phyloP scores from a whole-genome alignment of 2,888 invertebrate genomes.

The Campopleginae sp. region DNA sequence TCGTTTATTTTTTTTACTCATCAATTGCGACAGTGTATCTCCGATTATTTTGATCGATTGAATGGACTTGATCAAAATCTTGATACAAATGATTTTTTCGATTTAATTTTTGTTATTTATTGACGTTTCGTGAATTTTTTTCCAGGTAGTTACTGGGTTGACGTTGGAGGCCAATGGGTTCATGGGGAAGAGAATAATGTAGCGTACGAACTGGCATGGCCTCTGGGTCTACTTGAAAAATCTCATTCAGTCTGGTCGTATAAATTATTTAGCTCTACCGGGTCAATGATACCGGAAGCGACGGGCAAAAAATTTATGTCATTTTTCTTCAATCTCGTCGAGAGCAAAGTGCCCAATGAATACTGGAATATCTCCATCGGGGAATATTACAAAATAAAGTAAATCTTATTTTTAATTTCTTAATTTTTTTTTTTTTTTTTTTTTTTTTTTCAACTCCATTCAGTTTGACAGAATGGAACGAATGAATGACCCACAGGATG shows the following conservation, averaged over 20 bases:
- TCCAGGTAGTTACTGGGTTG: constrained; percentile 73
- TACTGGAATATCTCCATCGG: constrained; percentile 61
- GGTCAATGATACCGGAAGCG: constrained; percentile 38
- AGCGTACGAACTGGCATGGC: constrained; percentile 74
- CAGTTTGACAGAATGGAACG: not conserved
- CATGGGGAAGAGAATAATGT: constrained; percentile 76
- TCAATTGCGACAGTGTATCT: not conserved
- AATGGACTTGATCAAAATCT: not conserved
- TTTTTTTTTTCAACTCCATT: not conserved
- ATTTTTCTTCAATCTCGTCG: constrained; percentile 25
- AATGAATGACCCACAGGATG: constrained; percentile 58
- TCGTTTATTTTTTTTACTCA: not conserved
- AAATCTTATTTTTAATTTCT: not conserved
- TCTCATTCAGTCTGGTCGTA: constrained; percentile 40
- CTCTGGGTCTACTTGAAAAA: constrained; percentile 72
- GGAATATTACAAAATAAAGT: constrained; percentile 68
- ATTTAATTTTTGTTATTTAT: constrained; percentile 3
- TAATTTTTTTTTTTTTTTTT: not conserved
- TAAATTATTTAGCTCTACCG: constrained; percentile 59
- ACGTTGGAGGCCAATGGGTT: constrained; percentile 78
- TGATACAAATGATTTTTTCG: not conserved
- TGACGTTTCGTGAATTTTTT: not conserved
- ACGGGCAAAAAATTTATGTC: constrained; percentile 20
- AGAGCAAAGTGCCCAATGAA: constrained; percentile 21
- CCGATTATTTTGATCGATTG: not conserved